Evolutionary conservation across 2,888 invertebrate species (phyloP), one percentile per base, ranked within the genome.

Genomic region (Lasius platythorax): DNA sequence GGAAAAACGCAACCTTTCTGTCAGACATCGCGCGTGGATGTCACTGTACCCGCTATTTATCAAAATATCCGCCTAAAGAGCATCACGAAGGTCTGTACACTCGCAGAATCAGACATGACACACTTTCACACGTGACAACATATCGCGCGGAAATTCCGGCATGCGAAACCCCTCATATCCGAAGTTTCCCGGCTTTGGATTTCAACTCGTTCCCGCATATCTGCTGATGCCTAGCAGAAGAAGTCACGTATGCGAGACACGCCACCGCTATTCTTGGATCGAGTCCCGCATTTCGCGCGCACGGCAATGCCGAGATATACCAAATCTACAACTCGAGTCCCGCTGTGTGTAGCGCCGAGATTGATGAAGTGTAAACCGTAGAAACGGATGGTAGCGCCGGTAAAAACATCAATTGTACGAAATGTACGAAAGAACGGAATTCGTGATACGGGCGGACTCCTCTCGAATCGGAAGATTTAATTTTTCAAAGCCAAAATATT

Each of bases 221-320:
- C 82, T 70, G 53, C 78, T 84, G 67, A 70, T 78, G 68, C 66
- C 37, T 66, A 46, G 53, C 72, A 82, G 85, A 88, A 87, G 82
- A 90, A 90, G 87, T 85, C 82, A 85, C 89, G 84, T 76, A 84
- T 85, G 83, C 73, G 87, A 87, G 84, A 90, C 87, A 82, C 74
- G 81, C 83, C 83, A 83, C 37, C 74, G 28, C 79, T 53, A 83
- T 81, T 84, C 81, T 76, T 74, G 73, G 73, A 63, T 85, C 83
- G 58, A 15, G 56, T 61, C 74, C 75, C 74, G 61, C 79, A 74
- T 74, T 23, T 61, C 74, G 28, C 18, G 74, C 58, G 30, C 78
- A 6, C 56, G 30, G 70, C 63, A 70, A 15, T 40, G 33, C 23
- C 61, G 61, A 74, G 79, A 81, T 79, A 81, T 79, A 72, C 33